Evolutionary conservation across 2,888 invertebrate genomes (phyloP).

Genomic region (Volucella inanis): DNA sequence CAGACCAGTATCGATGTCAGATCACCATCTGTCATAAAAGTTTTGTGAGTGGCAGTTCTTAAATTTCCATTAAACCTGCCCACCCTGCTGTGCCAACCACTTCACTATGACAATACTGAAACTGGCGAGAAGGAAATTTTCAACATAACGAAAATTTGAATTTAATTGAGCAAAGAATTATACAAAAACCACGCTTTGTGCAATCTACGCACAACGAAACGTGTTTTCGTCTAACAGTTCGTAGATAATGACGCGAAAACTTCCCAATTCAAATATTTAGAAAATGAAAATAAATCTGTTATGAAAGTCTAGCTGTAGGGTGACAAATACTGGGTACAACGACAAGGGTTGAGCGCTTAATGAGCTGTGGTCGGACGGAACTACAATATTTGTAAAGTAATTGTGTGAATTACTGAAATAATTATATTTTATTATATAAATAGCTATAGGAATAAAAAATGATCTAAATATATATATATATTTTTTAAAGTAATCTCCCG

Average conservation of each 20-base stretch:
- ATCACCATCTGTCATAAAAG: constrained; percentile 74
- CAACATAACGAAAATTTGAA: constrained; percentile 69
- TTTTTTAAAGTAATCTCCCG: too few species aligned
- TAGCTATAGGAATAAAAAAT: too few species aligned
- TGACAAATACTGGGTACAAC: background rate
- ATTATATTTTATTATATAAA: too few species aligned
- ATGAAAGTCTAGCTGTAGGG: constrained; percentile 28
- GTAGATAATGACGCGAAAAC: constrained; percentile 13
- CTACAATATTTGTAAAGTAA: too few species aligned
- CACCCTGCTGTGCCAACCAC: background rate
- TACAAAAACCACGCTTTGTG: constrained; percentile 39
- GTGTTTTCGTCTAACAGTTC: background rate
- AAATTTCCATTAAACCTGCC: constrained; percentile 63
- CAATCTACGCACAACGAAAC: background rate
- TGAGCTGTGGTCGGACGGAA: background rate
- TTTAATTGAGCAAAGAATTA: constrained; percentile 72
- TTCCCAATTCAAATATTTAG: constrained; percentile 45
- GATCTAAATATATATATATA: too few species aligned
- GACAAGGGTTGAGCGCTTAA: background rate
- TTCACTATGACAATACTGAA: background rate
- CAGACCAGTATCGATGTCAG: constrained; percentile 64
- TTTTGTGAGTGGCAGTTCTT: constrained; percentile 66
- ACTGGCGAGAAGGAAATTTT: constrained; percentile 41
- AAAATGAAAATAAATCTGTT: constrained; percentile 11
- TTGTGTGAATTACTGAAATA: too few species aligned